These are phyloP conservation scores for Apeltes quadracus DNA, from an alignment of 2,113 vertebrate species.

Conservation along the genomic window DNA sequence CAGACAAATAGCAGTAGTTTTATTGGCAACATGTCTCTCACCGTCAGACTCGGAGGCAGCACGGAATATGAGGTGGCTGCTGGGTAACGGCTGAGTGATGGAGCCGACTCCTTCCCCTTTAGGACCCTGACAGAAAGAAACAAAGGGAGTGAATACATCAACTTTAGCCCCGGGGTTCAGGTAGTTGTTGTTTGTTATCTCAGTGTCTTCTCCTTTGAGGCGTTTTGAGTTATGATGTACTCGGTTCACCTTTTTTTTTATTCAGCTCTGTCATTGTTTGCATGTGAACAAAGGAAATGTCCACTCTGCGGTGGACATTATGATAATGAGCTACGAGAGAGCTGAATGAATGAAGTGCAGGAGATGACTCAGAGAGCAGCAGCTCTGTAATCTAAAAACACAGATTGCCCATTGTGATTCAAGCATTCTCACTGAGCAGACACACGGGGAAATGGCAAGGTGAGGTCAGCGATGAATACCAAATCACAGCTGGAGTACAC, in stretches of 20 bases:
- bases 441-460: constrained; percentile 16
- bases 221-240: background rate
- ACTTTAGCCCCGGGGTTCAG: background rate
- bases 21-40: constrained; percentile 74
- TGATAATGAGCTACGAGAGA: constrained; percentile 5
- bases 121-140: constrained; percentile 85
- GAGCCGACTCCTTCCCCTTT: constrained; percentile 98
- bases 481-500: constrained; percentile 42
- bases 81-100: constrained; percentile 96
- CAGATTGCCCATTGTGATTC: constrained; percentile 36
- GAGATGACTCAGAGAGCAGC: background rate
- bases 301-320: background rate
- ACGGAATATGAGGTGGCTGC: constrained; percentile 98
- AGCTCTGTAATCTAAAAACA: constrained; percentile 11
- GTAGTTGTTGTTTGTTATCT: background rate
- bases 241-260: background rate
- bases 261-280: background rate
- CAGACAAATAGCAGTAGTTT: constrained; percentile 7
- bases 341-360: constrained; percentile 27
- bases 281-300: constrained; percentile 2
- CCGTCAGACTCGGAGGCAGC: constrained; percentile 98
- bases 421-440: constrained; percentile 16
- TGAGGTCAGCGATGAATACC: constrained; percentile 32
- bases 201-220: background rate
- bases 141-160: background rate